These are phyloP conservation scores for Anthrax anthrax DNA, from an alignment of 2,888 invertebrate genomes.

Conservation along the genomic window DNA sequence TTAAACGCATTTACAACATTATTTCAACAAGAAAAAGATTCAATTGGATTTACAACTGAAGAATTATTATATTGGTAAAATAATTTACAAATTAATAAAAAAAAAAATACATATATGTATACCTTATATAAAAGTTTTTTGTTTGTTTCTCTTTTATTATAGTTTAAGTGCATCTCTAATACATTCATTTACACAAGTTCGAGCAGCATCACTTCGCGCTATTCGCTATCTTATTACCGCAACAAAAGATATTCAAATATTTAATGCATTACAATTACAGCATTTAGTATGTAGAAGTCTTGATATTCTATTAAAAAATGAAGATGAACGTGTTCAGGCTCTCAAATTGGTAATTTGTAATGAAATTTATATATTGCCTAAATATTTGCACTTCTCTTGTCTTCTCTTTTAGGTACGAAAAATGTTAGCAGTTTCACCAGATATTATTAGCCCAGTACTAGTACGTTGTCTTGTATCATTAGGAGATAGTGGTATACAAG, in stretches of 20 bases:
- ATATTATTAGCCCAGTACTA: slow-evolving; percentile 57
- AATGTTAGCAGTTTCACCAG: slow-evolving; percentile 49
- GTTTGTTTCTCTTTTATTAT: too few relatives aligned
- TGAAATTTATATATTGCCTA: neutral
- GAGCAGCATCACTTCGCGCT: slow-evolving; percentile 77
- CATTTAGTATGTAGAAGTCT: slow-evolving; percentile 72
- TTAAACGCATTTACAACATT: slow-evolving; percentile 80
- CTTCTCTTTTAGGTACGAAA: slow-evolving; percentile 31
- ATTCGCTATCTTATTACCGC: slow-evolving; percentile 70
- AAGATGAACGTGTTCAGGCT: slow-evolving; percentile 84
- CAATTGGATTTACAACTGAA: slow-evolving; percentile 57
- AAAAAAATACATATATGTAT: too few relatives aligned
- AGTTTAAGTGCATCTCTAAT: slow-evolving; percentile 76
- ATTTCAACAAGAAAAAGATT: slow-evolving; percentile 20
- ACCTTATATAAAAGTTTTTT: slow-evolving; percentile 28
- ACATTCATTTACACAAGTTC: slow-evolving; percentile 76
- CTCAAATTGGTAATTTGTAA: slow-evolving; percentile 52
- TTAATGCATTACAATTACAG: slow-evolving; percentile 71
- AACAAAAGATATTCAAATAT: slow-evolving; percentile 60
- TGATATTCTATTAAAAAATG: slow-evolving; percentile 79
- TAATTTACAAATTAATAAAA: neutral
- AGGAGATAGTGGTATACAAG: slow-evolving; percentile 59
- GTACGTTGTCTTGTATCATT: slow-evolving; percentile 70
- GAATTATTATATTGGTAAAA: slow-evolving; percentile 70
- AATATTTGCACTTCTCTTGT: too few relatives aligned